Base-by-base conservation (phyloP, 2,797 vertebrate genomes). In the Pseudochirops cupreus region DNA sequence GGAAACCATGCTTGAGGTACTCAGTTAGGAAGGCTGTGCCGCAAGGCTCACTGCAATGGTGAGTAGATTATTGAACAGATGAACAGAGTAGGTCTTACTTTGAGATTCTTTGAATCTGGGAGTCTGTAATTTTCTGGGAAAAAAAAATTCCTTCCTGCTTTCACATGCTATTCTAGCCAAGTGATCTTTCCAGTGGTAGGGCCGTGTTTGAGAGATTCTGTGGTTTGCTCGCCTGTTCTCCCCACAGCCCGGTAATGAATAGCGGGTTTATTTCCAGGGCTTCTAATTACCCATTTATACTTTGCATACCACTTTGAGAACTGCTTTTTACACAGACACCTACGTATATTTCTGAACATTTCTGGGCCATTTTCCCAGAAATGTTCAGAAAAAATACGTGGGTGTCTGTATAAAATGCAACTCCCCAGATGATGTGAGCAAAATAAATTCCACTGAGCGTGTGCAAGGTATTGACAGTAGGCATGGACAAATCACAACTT, bases 281-380 rank as follows among this genome's bases (percentile, higher is more conserved):
- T 50, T 89, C 39, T 92, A 91, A n/a, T 67, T 95, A 56, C 57
- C 57, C 87, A 5, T 87, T 97, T 92, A 39, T 55, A 82, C 54
- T 95, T 95, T 58, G 67, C 87, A 95, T 97, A 91, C 26, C 46
- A 33, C n/a, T 94, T 18, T 26, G 50, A 95, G 54, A 95, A 12
- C 2, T 0, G 50, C 87, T 13, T 52, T 97, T 96, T 95, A 55
- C 26, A 50, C 26, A 97, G 74, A 50, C 12, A 62, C 54, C 11
- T 13, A 53, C 13, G 0, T 59, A 1, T 24, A 53, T 92, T 94
- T 97, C 91, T 91, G 46, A 91, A 93, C 16, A 53, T 29, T 92
- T 82, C 0, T 0, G 62, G 12, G 24, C 57, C 0, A 0, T 96
- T 96, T 96, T 97, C 67, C 90, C 95, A 92, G 56, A 95, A 96